Conservation (phyloP, 1,140 invertebrate species). For the Eupeodes corollae region DNA sequence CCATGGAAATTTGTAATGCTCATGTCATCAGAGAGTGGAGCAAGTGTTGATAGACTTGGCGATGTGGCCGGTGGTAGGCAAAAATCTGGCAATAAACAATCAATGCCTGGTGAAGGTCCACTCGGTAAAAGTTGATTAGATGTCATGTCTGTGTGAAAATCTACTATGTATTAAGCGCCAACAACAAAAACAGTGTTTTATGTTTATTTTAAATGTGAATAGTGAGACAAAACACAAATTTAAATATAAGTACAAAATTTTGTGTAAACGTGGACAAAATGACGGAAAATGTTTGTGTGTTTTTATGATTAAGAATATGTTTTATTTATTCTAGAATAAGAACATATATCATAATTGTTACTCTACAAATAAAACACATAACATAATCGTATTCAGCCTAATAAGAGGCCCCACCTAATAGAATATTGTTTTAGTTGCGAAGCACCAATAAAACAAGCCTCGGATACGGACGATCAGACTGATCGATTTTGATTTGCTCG, state of each 20-base stretch:
- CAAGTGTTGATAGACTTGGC: slow-evolving; percentile 44
- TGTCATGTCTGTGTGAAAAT: slow-evolving; percentile 22
- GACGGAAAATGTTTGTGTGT: too few relatives aligned
- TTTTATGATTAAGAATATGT: background rate
- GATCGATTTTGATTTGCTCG: too few relatives aligned
- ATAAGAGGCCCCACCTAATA: too few relatives aligned
- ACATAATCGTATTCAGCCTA: too few relatives aligned
- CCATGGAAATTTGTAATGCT: slow-evolving; percentile 30
- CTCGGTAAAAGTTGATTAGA: slow-evolving; percentile 35
- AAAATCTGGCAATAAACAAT: slow-evolving; percentile 36
- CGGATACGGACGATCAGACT: too few relatives aligned
- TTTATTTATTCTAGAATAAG: too few relatives aligned
- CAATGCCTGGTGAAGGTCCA: slow-evolving; percentile 43
- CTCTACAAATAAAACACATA: too few relatives aligned
- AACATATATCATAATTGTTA: too few relatives aligned
- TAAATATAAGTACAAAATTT: background rate
- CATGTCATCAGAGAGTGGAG: slow-evolving; percentile 28
- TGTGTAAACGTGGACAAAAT: too few relatives aligned
- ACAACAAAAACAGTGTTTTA: slow-evolving; percentile 6
- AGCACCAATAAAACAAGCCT: too few relatives aligned
- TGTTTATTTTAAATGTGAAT: too few relatives aligned
- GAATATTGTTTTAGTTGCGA: too few relatives aligned
- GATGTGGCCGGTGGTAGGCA: slow-evolving; percentile 49
- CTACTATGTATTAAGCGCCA: slow-evolving; percentile 17
- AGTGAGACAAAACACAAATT: background rate